Conservation (phyloP, 1,140 invertebrate genomes). For the Sitodiplosis mosellana region DNA sequence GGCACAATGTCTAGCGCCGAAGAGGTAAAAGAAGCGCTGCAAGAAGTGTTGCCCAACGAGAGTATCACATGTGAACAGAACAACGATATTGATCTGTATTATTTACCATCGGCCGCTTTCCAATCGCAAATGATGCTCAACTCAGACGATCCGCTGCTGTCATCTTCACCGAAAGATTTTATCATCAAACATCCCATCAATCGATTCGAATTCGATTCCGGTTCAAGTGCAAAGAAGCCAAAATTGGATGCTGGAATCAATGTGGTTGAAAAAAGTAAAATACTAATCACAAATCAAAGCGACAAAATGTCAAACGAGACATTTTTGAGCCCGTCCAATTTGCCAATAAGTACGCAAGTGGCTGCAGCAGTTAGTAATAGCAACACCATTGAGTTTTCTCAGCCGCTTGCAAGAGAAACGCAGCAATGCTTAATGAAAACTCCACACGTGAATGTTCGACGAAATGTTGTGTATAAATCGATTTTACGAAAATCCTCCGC, state of each 20-base stretch:
- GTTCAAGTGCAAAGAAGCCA: slow-evolving; percentile 11
- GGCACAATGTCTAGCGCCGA: slow-evolving; percentile 69
- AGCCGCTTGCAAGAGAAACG: neutral
- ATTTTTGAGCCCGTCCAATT: slow-evolving; percentile 55
- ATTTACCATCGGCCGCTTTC: slow-evolving; percentile 22
- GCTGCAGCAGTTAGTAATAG: slow-evolving; percentile 21
- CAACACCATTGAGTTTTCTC: neutral
- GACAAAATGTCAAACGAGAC: slow-evolving; percentile 29
- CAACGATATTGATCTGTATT: slow-evolving; percentile 24
- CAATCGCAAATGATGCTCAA: slow-evolving; percentile 67
- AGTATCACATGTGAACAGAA: slow-evolving; percentile 30
- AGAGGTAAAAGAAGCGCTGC: slow-evolving; percentile 61
- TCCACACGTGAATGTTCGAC: slow-evolving; percentile 8
- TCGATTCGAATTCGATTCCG: slow-evolving; percentile 34
- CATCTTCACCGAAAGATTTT: slow-evolving; percentile 64
- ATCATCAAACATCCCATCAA: slow-evolving; percentile 24
- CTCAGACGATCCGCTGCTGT: slow-evolving; percentile 63
- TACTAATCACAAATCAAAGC: slow-evolving; percentile 2
- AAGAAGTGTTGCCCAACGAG: slow-evolving; percentile 61
- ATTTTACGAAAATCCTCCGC: slow-evolving; percentile 33
- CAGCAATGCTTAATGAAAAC: slow-evolving; percentile 18
- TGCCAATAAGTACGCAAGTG: slow-evolving; percentile 41
- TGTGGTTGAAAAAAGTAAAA: slow-evolving; percentile 1
- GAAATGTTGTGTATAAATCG: slow-evolving; percentile 14
- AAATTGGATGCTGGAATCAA: slow-evolving; percentile 9